Evolutionary conservation across 2,797 vertebrate genomes (phyloP).

Genomic region (Periparus ater): DNA sequence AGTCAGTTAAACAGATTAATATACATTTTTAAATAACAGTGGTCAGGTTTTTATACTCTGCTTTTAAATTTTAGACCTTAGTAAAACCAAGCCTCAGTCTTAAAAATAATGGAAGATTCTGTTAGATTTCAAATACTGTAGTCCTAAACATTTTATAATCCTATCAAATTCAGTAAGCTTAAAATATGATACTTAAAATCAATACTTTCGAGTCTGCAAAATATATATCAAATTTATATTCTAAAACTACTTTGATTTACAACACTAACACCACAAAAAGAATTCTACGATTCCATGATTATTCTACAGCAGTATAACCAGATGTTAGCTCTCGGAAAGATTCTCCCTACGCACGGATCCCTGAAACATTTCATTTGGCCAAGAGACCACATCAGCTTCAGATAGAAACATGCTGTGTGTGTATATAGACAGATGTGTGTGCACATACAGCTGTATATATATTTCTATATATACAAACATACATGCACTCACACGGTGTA

Average conservation of each 20-base stretch:
- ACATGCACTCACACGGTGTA: constrained; percentile 49
- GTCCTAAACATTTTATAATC: constrained; percentile 66
- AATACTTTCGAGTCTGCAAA: constrained; percentile 73
- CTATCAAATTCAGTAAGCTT: constrained; percentile 70
- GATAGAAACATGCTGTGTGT: constrained; percentile 32
- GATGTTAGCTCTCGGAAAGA: constrained; percentile 40
- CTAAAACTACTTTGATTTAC: constrained; percentile 75
- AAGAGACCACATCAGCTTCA: constrained; percentile 25
- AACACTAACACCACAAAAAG: constrained; percentile 75
- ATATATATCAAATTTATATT: constrained; percentile 73
- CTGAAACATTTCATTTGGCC: constrained; percentile 62
- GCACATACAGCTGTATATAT: constrained; percentile 19
- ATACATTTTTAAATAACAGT: constrained; percentile 56
- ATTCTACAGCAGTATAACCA: constrained; percentile 61
- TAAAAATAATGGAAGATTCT: constrained; percentile 73
- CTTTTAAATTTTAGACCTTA: constrained; percentile 57
- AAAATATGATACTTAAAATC: constrained; percentile 74
- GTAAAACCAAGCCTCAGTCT: constrained; percentile 61
- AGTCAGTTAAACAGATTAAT: constrained; percentile 47
- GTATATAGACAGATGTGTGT: constrained; percentile 7
- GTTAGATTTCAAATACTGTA: constrained; percentile 69
- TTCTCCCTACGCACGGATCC: constrained; percentile 41
- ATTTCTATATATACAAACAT: background rate
- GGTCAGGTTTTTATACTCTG: constrained; percentile 42
- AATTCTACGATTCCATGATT: constrained; percentile 61